Evolutionary conservation across 2,888 invertebrate genomes (phyloP).

Genomic region (Ischnus inquisitorius): DNA sequence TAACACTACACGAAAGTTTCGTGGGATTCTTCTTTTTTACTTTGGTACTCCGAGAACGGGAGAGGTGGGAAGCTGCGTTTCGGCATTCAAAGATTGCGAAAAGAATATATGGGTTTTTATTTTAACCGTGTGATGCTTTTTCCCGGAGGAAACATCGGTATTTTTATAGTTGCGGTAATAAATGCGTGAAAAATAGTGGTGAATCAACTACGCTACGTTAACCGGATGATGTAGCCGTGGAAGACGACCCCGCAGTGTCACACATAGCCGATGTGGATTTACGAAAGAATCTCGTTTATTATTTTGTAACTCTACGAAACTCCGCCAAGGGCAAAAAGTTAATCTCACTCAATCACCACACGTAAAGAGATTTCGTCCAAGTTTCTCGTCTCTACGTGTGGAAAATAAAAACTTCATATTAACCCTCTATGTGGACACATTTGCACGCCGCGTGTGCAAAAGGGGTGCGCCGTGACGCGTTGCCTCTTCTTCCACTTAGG

Average conservation of each 20-base stretch:
- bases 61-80: background rate
- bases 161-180: conserved; percentile 6
- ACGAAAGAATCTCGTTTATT: background rate
- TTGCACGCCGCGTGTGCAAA: conserved; percentile 19
- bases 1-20: background rate
- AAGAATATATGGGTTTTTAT: background rate
- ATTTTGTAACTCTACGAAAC: background rate
- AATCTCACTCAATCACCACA: conserved; percentile 15
- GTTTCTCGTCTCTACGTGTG: conserved; percentile 11
- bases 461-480: background rate
- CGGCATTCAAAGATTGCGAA: background rate
- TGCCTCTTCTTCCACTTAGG: conserved; percentile 16
- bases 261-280: background rate
- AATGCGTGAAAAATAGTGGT: background rate
- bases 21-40: background rate
- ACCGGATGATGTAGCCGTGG: background rate
- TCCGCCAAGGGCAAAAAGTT: background rate
- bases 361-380: background rate
- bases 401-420: conserved; percentile 35
- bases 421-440: conserved; percentile 2
- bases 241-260: background rate
- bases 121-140: background rate
- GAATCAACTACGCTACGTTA: background rate
- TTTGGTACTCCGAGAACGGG: background rate
- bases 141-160: conserved; percentile 3